These are phyloP conservation scores for Musca vetustissima DNA, from an alignment of 1,140 invertebrate species.

Conservation along the genomic window DNA sequence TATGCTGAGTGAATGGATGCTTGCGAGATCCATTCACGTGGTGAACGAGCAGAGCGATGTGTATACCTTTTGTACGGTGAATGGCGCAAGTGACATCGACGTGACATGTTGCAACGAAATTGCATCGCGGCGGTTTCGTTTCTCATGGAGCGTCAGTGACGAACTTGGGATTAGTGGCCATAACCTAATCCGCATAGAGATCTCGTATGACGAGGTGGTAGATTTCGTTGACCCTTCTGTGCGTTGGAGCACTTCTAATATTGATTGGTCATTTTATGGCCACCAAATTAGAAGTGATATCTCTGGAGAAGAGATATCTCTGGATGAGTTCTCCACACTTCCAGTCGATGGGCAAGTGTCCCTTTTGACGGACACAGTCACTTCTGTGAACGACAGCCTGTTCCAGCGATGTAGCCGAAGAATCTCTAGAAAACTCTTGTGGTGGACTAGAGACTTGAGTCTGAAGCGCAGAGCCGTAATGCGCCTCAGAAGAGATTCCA, in stretches of 20 bases:
- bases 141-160: not conserved
- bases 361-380: too few relatives aligned
- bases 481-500: not conserved
- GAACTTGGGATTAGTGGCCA: not conserved
- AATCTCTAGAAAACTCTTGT: too few relatives aligned
- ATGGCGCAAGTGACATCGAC: not conserved
- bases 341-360: too few relatives aligned
- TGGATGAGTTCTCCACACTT: too few relatives aligned
- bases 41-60: constrained; percentile 24
- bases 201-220: too few relatives aligned
- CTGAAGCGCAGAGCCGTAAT: not conserved
- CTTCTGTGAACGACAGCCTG: too few relatives aligned
- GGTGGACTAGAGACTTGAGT: not conserved
- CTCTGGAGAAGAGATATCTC: too few relatives aligned
- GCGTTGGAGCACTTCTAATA: too few relatives aligned
- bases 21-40: not conserved
- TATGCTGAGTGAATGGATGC: not conserved
- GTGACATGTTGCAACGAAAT: constrained; percentile 4
- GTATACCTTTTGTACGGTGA: constrained; percentile 9
- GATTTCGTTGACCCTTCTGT: too few relatives aligned
- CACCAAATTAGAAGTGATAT: too few relatives aligned
- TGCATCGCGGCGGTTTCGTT: not conserved
- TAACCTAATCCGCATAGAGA: not conserved
- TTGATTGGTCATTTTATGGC: too few relatives aligned
- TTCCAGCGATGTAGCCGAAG: too few relatives aligned